These are phyloP conservation scores for Coreoperca whiteheadi DNA, from an alignment of 2,113 vertebrate species.

Conservation along the genomic window DNA sequence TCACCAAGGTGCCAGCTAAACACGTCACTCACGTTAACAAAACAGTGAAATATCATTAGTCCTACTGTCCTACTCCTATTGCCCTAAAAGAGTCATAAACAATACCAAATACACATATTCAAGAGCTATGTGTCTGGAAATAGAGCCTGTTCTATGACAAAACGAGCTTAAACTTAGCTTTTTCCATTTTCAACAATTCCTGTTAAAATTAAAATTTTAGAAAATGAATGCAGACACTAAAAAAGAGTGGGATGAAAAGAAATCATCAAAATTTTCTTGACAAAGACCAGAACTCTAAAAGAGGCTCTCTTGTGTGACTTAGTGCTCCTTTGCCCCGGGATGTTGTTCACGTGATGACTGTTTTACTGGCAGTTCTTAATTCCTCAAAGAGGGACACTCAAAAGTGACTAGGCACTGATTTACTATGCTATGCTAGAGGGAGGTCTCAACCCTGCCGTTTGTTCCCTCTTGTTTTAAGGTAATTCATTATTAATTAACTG, in stretches of 20 bases:
- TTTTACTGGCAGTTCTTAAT: conserved; percentile 32
- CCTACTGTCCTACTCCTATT: not conserved
- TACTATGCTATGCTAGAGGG: conserved; percentile 12
- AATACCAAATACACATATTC: not conserved
- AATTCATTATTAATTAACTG: conserved; percentile 18
- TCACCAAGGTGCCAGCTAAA: conserved; percentile 49
- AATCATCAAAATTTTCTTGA: conserved; percentile 3
- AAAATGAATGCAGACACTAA: not conserved
- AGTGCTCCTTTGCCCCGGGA: conserved; percentile 16
- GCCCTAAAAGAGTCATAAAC: not conserved
- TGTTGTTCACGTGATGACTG: conserved; percentile 39
- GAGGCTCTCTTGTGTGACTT: conserved; percentile 29
- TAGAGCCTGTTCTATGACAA: not conserved
- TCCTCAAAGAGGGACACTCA: conserved; percentile 27
- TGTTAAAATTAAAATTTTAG: not conserved
- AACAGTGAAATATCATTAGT: conserved; percentile 64
- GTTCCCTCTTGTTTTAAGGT: not conserved
- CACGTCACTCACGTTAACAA: conserved; percentile 65
- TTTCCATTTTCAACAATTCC: not conserved
- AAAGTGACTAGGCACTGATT: conserved; percentile 32
- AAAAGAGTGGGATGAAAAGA: not conserved
- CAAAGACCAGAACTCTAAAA: conserved; percentile 28
- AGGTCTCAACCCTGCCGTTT: not conserved
- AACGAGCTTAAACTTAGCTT: not conserved
- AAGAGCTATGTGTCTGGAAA: not conserved